Conservation (phyloP, 2,888 invertebrate species). For the Liopterus haemorrhoidalis region DNA sequence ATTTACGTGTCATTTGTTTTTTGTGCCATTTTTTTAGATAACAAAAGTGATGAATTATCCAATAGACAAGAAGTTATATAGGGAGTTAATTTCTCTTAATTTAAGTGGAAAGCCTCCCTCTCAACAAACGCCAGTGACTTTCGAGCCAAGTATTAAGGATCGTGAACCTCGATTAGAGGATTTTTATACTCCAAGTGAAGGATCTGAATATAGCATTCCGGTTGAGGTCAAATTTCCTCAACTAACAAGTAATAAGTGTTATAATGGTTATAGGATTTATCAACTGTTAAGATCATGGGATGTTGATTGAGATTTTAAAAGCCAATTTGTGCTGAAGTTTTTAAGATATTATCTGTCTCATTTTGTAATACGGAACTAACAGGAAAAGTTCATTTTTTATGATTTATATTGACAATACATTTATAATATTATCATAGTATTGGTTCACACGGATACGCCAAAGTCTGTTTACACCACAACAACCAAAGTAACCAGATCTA, state of each 20-base stretch:
- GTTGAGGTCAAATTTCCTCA: neutral
- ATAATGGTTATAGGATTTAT: constrained; percentile 13
- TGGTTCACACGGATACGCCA: too few relatives aligned
- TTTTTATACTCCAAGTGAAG: constrained; percentile 6
- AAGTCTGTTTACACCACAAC: too few relatives aligned
- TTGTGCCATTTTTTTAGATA: constrained; percentile 33
- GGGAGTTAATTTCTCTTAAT: constrained; percentile 33
- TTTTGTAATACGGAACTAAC: too few relatives aligned
- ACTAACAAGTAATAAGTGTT: neutral
- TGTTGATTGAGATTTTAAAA: constrained; percentile 1
- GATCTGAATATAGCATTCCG: constrained; percentile 13
- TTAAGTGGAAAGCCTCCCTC: constrained; percentile 3
- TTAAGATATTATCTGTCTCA: too few relatives aligned
- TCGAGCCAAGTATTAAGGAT: constrained; percentile 6
- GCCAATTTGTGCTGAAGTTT: too few relatives aligned
- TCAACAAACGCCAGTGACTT: neutral
- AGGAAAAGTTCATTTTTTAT: too few relatives aligned
- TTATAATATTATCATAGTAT: too few relatives aligned
- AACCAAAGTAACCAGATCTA: too few relatives aligned
- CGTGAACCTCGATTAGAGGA: constrained; percentile 14
- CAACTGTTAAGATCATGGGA: constrained; percentile 18
- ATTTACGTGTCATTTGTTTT: too few relatives aligned
- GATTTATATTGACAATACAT: too few relatives aligned
- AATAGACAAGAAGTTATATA: constrained; percentile 34
- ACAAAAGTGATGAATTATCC: constrained; percentile 37